Evolutionary conservation across 2,113 vertebrate species (phyloP), one percentile per base, ranked within the genome.

Genomic region (Trachemys scripta): DNA sequence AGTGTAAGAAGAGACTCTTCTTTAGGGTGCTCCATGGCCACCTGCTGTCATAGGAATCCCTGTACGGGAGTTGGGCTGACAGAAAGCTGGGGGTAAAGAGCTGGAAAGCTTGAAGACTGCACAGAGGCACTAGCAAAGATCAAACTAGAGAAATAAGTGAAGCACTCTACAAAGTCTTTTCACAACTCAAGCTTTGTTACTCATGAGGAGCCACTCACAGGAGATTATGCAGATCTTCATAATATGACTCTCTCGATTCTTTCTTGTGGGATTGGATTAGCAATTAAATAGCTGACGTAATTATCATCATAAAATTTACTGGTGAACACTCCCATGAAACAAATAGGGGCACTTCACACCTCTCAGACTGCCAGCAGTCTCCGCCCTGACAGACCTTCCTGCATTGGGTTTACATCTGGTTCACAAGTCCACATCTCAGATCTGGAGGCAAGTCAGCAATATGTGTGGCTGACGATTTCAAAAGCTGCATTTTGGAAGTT

Each of bases 211-310:
- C 65, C 50, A 87, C 72, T 86, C 47, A 14, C 8, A 13, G 42
- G 81, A 84, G 90, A 87, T 29, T 24, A 97, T 56, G 72, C 89
- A 91, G n/a, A 31, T 20, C 16, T 35, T 96, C 75, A 80, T 69
- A 57, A 25, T 0, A 1, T 0, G 0, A 25, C 8, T 5, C 45
- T 79, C 2, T 1, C 0, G 2, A 47, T 97, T 50, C 87, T 85
- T 94, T 51, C 65, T 89, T 89, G 75, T 84, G 97, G 87, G 87
- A 85, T 96, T 90, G 88, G 92, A 90, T 97, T 97, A 91, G 83
- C 95, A 92, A 92, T 96, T 90, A 97, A 97, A 57, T 57, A 85
- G 90, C 59, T 97, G 96, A 93, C 92, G 94, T 93, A 0, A 1
- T 87, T 91, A 84, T 95, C 75, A 90, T 97, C 65, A 69, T 79